Percentiles rank a stretch among this genome's conserved stretches.
Evolutionary conservation across 1,140 invertebrate species (phyloP).

Genomic region (Drosophila novamexicana): DNA sequence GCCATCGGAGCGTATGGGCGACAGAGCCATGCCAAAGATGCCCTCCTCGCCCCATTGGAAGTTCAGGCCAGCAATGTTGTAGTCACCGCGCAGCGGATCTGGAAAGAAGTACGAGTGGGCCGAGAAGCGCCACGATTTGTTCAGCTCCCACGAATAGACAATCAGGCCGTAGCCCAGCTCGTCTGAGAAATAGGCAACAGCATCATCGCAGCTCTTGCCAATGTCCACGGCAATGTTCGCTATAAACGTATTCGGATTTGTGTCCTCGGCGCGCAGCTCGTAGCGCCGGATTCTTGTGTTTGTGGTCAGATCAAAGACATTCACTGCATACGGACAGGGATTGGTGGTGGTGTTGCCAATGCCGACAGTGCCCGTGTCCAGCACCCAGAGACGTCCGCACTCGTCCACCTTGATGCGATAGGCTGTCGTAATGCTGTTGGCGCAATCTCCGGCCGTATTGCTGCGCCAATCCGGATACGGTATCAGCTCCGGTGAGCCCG

Average conservation of each 20-base stretch:
- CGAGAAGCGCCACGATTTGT: slow-evolving; percentile 90
- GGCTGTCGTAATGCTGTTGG: slow-evolving; percentile 89
- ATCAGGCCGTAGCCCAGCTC: slow-evolving; percentile 92
- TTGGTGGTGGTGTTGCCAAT: slow-evolving; percentile 90
- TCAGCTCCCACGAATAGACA: slow-evolving; percentile 90
- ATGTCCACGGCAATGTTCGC: slow-evolving; percentile 92
- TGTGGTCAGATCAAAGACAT: slow-evolving; percentile 90
- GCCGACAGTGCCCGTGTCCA: slow-evolving; percentile 92
- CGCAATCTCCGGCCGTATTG: slow-evolving; percentile 90
- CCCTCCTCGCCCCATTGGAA: slow-evolving; percentile 93
- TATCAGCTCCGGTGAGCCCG: slow-evolving; percentile 89
- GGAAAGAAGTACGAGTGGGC: slow-evolving; percentile 91
- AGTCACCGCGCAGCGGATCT: slow-evolving; percentile 91
- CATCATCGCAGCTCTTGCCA: slow-evolving; percentile 90
- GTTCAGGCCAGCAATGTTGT: slow-evolving; percentile 91
- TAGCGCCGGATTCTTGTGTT: slow-evolving; percentile 89
- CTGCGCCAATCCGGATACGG: slow-evolving; percentile 91
- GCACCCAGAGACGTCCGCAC: slow-evolving; percentile 91
- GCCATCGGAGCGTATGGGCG: slow-evolving; percentile 87
- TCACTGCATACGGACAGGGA: slow-evolving; percentile 90
- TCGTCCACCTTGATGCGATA: slow-evolving; percentile 90
- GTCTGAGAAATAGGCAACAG: slow-evolving; percentile 92
- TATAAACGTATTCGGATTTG: slow-evolving; percentile 91
- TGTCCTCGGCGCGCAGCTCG: slow-evolving; percentile 89
- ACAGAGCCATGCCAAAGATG: slow-evolving; percentile 91